Evolutionary conservation across 2,888 invertebrate genomes (phyloP).

Genomic region (Scaptomyza cyrtandrae): DNA sequence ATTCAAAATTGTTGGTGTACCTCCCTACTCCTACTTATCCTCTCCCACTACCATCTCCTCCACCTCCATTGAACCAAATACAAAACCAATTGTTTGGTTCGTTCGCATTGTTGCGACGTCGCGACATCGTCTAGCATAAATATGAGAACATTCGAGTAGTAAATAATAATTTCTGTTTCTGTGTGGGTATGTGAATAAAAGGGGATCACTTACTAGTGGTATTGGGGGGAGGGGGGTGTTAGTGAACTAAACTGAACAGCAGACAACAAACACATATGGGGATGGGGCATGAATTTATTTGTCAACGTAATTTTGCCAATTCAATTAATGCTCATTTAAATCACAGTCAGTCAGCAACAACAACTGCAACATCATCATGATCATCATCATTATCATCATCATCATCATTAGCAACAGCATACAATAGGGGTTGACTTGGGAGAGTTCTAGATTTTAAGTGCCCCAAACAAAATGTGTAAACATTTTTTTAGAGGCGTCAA

Average conservation of each 20-base stretch:
- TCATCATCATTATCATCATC: slow-evolving; percentile 22
- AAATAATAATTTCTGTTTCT: slow-evolving; percentile 1
- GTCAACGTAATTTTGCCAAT: slow-evolving; percentile 79
- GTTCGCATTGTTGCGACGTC: slow-evolving; percentile 11
- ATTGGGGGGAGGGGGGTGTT: background rate
- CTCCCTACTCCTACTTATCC: too few relatives aligned
- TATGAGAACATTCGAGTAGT: slow-evolving; percentile 58
- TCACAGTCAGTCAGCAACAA: slow-evolving; percentile 46
- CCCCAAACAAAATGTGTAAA: background rate
- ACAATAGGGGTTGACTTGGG: slow-evolving; percentile 22
- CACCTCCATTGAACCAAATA: slow-evolving; percentile 3
- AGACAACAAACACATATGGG: slow-evolving; percentile 35
- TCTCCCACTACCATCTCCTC: background rate
- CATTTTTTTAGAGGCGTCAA: background rate
- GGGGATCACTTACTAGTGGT: background rate
- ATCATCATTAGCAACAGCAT: slow-evolving; percentile 16
- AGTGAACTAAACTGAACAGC: slow-evolving; percentile 5
- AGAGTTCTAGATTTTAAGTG: background rate
- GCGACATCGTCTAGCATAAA: slow-evolving; percentile 54
- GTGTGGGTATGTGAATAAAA: slow-evolving; percentile 33
- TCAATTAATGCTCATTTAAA: slow-evolving; percentile 79
- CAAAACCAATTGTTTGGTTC: slow-evolving; percentile 18
- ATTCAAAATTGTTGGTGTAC: slow-evolving; percentile 18
- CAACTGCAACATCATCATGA: slow-evolving; percentile 31
- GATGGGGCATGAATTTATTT: slow-evolving; percentile 53